These are phyloP conservation scores for Dysmachus trigonus DNA, from an alignment of 2,888 invertebrate genomes.

Conservation along the genomic window DNA sequence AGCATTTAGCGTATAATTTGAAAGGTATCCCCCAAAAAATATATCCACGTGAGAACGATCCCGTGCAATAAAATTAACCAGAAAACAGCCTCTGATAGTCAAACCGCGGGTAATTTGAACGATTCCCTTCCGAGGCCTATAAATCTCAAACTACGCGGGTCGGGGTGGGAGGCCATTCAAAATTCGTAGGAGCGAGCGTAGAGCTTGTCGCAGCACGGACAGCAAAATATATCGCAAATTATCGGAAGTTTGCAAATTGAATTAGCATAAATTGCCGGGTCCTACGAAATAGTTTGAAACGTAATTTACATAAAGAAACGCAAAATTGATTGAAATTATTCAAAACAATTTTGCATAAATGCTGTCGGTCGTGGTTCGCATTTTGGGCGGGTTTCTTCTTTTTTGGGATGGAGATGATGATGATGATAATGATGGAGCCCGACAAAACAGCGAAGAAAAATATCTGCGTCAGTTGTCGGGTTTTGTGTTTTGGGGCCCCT, in stretches of 20 bases:
- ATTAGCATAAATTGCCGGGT: conserved; percentile 6
- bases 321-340: conserved; percentile 30
- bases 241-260: conserved; percentile 21
- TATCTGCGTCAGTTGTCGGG: neutral
- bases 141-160: neutral
- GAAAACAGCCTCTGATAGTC: neutral
- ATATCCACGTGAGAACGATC: neutral
- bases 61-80: neutral
- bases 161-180: neutral
- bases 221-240: neutral
- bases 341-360: conserved; percentile 32
- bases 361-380: neutral
- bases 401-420: neutral
- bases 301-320: conserved; percentile 25
- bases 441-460: neutral
- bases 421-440: neutral
- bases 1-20: neutral
- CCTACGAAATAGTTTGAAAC: conserved; percentile 1
- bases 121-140: neutral
- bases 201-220: neutral
- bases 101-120: neutral
- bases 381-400: neutral
- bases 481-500: too few species aligned
- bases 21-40: neutral
- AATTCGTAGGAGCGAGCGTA: neutral